phyloP scores from a whole-genome alignment of 1,140 invertebrate species.

The Tachypleus tridentatus region DNA sequence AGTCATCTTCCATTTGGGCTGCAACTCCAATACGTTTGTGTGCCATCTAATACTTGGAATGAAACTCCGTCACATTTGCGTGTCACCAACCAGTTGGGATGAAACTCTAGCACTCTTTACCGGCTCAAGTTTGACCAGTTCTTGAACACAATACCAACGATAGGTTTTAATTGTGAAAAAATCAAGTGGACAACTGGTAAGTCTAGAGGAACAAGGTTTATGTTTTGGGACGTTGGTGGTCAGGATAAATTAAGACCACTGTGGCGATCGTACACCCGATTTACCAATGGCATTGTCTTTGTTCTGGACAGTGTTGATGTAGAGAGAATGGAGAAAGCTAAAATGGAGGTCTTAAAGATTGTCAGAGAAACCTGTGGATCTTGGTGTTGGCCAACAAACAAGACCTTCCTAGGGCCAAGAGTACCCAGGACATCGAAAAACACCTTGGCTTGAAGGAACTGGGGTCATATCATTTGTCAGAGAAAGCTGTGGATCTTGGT shows the following conservation, averaged over 20 bases:
- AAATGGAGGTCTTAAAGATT: slow-evolving; percentile 81
- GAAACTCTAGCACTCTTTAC: slow-evolving; percentile 55
- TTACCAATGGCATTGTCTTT: slow-evolving; percentile 87
- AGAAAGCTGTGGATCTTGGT: too few relatives aligned
- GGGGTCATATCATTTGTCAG: too few relatives aligned
- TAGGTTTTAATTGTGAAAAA: slow-evolving; percentile 97
- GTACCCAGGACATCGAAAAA: too few relatives aligned
- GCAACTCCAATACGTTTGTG: too few relatives aligned
- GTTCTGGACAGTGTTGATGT: slow-evolving; percentile 80
- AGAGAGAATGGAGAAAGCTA: slow-evolving; percentile 84
- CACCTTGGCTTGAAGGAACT: too few relatives aligned
- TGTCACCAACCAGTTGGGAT: too few relatives aligned
- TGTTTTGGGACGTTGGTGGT: slow-evolving; percentile 87
- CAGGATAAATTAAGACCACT: slow-evolving; percentile 84
- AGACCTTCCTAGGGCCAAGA: too few relatives aligned
- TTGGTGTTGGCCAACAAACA: too few relatives aligned
- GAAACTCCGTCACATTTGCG: too few relatives aligned
- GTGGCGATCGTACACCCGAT: slow-evolving; percentile 81
- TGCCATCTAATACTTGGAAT: too few relatives aligned
- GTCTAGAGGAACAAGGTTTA: slow-evolving; percentile 45
- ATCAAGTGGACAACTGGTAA: slow-evolving; percentile 30
- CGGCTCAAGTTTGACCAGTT: slow-evolving; percentile 95
- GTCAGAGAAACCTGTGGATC: slow-evolving; percentile 77
- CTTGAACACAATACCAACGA: slow-evolving; percentile 90
- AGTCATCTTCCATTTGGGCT: too few relatives aligned